Evolutionary conservation across 1,140 invertebrate genomes (phyloP).

Genomic region (Pissodes strobi): DNA sequence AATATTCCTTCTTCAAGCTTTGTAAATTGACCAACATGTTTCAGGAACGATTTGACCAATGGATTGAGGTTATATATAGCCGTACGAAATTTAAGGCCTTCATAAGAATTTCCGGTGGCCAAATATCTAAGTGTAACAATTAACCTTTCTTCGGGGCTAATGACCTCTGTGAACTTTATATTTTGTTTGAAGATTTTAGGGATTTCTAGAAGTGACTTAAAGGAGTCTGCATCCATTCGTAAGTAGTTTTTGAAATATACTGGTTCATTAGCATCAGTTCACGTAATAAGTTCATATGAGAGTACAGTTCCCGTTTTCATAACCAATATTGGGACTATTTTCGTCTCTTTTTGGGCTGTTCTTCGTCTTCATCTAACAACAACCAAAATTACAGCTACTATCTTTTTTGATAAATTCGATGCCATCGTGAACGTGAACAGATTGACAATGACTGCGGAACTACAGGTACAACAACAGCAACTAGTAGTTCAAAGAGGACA

Average conservation of each 20-base stretch:
- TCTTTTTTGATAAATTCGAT: no score
- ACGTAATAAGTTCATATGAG: no score
- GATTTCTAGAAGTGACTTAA: slow-evolving; percentile 1
- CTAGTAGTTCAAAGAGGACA: no score
- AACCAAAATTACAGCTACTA: not conserved
- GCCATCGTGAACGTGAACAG: no score
- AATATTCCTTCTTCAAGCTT: not conserved
- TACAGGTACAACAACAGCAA: not conserved
- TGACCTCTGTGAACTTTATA: slow-evolving; percentile 7
- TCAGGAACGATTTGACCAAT: no score
- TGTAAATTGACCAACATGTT: not conserved
- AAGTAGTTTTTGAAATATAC: not conserved
- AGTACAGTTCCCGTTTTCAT: not conserved
- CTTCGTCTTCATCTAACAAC: not conserved
- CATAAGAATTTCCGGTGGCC: no score
- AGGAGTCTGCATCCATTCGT: slow-evolving; percentile 14
- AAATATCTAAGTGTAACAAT: not conserved
- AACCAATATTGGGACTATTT: not conserved
- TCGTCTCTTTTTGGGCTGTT: not conserved
- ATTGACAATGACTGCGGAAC: no score
- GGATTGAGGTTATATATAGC: slow-evolving; percentile 23
- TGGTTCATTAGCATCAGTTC: not conserved
- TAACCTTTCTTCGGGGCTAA: slow-evolving; percentile 21
- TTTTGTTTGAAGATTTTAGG: slow-evolving; percentile 14
- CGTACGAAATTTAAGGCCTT: slow-evolving; percentile 26